phyloP scores from a whole-genome alignment of 2,797 vertebrate genomes.

The Acomys russatus region DNA sequence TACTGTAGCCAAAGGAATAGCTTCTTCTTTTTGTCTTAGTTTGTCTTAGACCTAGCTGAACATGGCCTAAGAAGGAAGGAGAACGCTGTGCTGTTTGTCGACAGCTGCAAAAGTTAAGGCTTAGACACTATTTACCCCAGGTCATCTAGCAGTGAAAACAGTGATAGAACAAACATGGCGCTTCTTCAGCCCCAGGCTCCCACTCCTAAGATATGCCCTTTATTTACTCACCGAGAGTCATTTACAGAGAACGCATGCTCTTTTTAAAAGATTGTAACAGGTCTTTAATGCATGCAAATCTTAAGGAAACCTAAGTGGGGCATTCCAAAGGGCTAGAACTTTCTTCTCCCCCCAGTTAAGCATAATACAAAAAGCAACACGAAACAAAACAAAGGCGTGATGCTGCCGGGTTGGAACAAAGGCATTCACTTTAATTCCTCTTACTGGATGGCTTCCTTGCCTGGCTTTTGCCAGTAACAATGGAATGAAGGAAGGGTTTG shows the following conservation, averaged over 20 bases:
- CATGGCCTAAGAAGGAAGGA: not conserved
- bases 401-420: not conserved
- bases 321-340: not conserved
- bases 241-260: not conserved
- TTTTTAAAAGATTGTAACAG: conserved; percentile 6
- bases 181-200: not conserved
- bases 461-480: not conserved
- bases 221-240: not conserved
- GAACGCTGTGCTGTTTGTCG: not conserved
- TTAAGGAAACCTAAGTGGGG: not conserved
- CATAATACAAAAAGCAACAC: not conserved
- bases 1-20: not conserved
- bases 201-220: not conserved
- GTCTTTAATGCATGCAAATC: not conserved
- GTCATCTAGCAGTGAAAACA: not conserved
- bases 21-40: not conserved
- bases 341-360: conserved; percentile 28
- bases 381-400: not conserved
- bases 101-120: conserved; percentile 12
- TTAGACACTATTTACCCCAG: not conserved
- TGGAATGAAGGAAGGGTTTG: not conserved
- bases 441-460: not conserved
- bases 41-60: not conserved
- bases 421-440: conserved; percentile 1
- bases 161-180: not conserved